Conservation (phyloP, 1,140 invertebrate genomes). For the Drosophila kepulauana region DNA sequence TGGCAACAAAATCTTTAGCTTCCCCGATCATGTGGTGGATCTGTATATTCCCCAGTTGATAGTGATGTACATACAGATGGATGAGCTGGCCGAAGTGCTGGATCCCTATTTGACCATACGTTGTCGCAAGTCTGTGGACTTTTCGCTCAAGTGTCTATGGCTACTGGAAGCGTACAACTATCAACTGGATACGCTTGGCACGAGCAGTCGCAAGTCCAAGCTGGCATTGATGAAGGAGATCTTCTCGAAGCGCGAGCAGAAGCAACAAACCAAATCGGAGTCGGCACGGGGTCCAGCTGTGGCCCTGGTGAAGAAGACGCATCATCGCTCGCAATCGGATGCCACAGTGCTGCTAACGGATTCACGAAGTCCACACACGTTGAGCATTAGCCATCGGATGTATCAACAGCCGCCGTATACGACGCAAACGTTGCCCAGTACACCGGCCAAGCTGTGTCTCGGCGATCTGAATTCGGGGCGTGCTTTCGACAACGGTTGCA, state of each 20-base stretch:
- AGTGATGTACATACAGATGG: conserved; percentile 99
- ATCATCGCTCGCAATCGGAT: conserved; percentile 94
- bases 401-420: conserved; percentile 81
- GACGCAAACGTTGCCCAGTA: conserved; percentile 72
- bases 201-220: conserved; percentile 74
- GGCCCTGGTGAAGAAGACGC: conserved; percentile 81
- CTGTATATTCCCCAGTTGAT: conserved; percentile 99
- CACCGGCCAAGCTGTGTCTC: conserved; percentile 88
- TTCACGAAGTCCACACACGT: conserved; percentile 56
- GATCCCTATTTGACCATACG: conserved; percentile 98
- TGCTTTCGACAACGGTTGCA: conserved; percentile 98
- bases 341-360: conserved; percentile 89
- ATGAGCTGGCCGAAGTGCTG: conserved; percentile 96
- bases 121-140: conserved; percentile 97
- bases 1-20: conserved; percentile 98
- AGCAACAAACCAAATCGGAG: conserved; percentile 52
- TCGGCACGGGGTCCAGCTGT: conserved; percentile 27
- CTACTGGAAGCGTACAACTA: conserved; percentile 94
- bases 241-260: conserved; percentile 77
- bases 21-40: conserved; percentile 96
- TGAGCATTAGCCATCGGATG: conserved; percentile 84
- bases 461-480: conserved; percentile 97
- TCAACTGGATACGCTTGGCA: conserved; percentile 69
- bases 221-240: conserved; percentile 85
- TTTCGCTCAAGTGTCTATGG: conserved; percentile 98